Conservation (phyloP, 64 coral and sea anemone species). For the Catalaphyllia jardinei region DNA sequence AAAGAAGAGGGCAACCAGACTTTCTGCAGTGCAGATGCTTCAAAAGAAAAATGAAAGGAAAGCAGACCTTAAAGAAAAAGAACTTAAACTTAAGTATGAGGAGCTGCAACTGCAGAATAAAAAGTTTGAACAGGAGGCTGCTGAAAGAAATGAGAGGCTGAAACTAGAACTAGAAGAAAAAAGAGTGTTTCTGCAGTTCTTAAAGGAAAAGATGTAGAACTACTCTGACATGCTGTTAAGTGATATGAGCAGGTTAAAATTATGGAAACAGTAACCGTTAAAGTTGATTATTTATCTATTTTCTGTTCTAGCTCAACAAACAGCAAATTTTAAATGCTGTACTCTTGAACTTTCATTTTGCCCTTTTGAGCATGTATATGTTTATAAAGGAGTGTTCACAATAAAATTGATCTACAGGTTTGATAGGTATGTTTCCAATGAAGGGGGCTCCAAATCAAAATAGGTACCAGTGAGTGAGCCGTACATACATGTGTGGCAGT, state of each 20-base stretch:
- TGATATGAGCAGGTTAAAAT: constrained; percentile 8
- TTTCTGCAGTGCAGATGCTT: constrained; percentile 22
- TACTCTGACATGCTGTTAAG: not conserved
- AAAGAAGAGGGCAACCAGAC: constrained; percentile 18
- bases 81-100: constrained; percentile 19
- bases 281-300: constrained; percentile 42
- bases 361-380: constrained; percentile 26
- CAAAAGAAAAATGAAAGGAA: constrained; percentile 19
- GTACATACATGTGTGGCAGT: constrained; percentile 51
- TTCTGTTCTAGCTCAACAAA: constrained; percentile 30
- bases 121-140: constrained; percentile 28
- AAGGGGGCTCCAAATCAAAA: constrained; percentile 42
- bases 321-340: constrained; percentile 43
- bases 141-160: constrained; percentile 8
- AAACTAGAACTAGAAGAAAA: constrained; percentile 32
- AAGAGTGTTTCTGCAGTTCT: constrained; percentile 1
- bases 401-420: constrained; percentile 17
- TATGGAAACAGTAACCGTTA: constrained; percentile 28
- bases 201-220: not conserved
- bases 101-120: constrained; percentile 28
- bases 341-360: constrained; percentile 37
- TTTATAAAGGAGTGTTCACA: constrained; percentile 40
- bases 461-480: constrained; percentile 40
- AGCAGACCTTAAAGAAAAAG: constrained; percentile 23
- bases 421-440: constrained; percentile 33